Conservation (phyloP, 2,113 vertebrate genomes). For the Eidolon helvum region DNA sequence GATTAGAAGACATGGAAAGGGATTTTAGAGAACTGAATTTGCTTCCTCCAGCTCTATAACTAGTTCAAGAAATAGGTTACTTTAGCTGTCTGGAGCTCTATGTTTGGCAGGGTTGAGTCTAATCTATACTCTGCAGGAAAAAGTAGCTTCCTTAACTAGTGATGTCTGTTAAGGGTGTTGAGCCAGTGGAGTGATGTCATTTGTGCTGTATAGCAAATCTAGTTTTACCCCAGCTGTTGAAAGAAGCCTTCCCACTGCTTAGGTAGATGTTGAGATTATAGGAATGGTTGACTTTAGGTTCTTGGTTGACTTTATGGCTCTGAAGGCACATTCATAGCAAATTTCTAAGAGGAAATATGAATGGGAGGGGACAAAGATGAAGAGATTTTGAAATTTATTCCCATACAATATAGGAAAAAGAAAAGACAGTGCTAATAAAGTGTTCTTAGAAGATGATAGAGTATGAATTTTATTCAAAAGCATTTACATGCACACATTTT, state of each 20-base stretch:
- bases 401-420: neutral
- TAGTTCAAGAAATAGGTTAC: neutral
- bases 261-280: neutral
- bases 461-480: neutral
- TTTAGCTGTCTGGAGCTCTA: neutral
- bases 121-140: neutral
- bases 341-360: neutral
- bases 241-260: neutral
- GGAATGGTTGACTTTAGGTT: neutral
- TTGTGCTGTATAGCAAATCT: neutral
- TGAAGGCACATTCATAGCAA: neutral
- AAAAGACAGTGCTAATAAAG: neutral
- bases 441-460: neutral
- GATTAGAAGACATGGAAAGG: neutral
- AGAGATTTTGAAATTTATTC: neutral
- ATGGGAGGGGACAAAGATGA: neutral
- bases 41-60: neutral
- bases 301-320: neutral
- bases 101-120: neutral
- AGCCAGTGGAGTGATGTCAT: rapidly evolving
- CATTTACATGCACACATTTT: neutral
- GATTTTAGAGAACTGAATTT: neutral
- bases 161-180: neutral
- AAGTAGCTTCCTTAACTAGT: neutral
- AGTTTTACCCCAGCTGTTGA: too few relatives aligned